phyloP scores from a whole-genome alignment of 1,140 invertebrate genomes.

The Conus ventricosus region DNA sequence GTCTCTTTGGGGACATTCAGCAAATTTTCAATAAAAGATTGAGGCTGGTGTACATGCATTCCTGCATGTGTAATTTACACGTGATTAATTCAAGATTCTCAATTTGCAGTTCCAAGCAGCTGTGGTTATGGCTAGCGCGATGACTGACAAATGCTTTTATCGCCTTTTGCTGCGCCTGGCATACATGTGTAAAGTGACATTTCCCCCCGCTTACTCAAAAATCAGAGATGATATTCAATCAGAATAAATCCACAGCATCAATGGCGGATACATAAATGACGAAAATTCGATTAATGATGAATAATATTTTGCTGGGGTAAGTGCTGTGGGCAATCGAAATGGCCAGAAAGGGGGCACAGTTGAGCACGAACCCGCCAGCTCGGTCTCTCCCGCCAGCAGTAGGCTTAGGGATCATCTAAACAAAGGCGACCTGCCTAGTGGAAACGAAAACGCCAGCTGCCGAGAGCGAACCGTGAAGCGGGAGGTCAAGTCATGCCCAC shows the following conservation, averaged over 20 bases:
- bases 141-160: neutral
- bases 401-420: neutral
- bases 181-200: neutral
- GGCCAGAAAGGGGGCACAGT: neutral
- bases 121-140: neutral
- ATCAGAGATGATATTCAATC: no score
- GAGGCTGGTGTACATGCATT: neutral
- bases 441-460: conserved; percentile 1
- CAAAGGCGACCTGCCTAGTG: neutral
- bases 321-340: neutral
- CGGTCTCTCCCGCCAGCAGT: conserved; percentile 15
- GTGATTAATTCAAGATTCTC: neutral
- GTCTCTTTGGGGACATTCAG: neutral
- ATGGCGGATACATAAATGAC: neutral
- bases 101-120: neutral
- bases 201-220: neutral
- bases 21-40: neutral
- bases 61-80: neutral
- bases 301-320: neutral
- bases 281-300: neutral
- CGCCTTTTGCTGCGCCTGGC: neutral
- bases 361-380: neutral
- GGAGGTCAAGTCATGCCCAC: neutral
- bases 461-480: neutral
- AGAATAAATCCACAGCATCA: no score